Evolutionary conservation across 1,140 invertebrate genomes (phyloP), one percentile per base, ranked within the genome.

Genomic region (Uloborus diversus): DNA sequence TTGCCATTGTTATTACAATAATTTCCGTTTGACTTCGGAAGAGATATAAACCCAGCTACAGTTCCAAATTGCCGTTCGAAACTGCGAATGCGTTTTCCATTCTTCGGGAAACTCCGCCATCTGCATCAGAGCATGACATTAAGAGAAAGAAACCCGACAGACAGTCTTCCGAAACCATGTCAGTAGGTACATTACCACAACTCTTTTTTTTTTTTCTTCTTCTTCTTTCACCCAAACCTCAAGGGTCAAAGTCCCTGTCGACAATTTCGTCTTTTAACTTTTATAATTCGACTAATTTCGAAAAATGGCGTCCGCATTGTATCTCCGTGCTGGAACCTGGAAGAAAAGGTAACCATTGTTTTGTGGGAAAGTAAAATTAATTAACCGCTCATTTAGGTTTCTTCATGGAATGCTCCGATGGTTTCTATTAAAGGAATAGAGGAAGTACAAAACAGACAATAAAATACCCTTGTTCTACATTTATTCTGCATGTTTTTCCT

Each of bases 1-100:
- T 35, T 32, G 42, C 51, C 59, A 78, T 78, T 78, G 73, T 78
- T 56, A 78, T 65, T 78, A 30, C 57, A 78, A 78, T 78, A 78
- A 78, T 78, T 78, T 78, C 73, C 62, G 57, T 56, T 78, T 37
- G 28, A 32, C 28, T 28, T n/a, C 32, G 13, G 11, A 56, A 76
- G 37, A 57, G 62, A 66, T 30, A 66, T 42, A 66, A 25, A 49
- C 57, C 59, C 57, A 49, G 4, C 25, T 57, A 20, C 51, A 59
- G 51, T 17, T 35, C 20, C 4, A 47, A 65, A 76, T 53, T 53
- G 25, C 42, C 23, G 20, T 37, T 23, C 4, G 7, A 23, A 73
- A 32, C 35, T 14, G 61, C 35, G 37, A 27, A 17, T 27, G 14
- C 9, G 33, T 53, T 68, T 73, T 73, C 32, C n/a, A 51, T 51